A percentile compares a stretch with the other conserved stretches of the same genome.
Evolutionary conservation across 2,888 invertebrate species (phyloP).

Genomic region (Arctia plantaginis): DNA sequence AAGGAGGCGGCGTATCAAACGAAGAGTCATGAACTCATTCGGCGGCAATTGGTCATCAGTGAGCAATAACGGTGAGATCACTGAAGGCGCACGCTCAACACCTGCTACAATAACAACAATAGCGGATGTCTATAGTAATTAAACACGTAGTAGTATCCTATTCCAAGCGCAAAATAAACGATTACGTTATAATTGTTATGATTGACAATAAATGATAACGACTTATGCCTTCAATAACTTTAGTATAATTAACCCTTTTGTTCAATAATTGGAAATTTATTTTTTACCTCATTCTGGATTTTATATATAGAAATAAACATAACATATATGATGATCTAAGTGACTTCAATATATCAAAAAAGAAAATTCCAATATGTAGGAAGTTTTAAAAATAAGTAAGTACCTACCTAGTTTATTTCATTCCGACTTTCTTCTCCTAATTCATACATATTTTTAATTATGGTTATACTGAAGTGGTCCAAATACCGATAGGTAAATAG

Average conservation of each 20-base stretch:
- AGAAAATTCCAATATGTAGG: background rate
- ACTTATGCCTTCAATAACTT: constrained; percentile 18
- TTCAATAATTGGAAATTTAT: constrained; percentile 4
- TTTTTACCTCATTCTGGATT: constrained; percentile 4
- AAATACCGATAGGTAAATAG: background rate
- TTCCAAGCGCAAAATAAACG: constrained; percentile 53
- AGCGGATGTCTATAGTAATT: constrained; percentile 64
- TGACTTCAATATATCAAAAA: background rate
- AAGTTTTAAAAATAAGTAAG: background rate
- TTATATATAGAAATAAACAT: background rate
- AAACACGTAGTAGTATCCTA: constrained; percentile 49
- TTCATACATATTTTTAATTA: background rate
- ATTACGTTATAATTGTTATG: constrained; percentile 51
- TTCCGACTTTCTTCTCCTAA: background rate
- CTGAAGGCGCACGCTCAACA: constrained; percentile 64
- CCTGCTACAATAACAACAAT: constrained; percentile 59
- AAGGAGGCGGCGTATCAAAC: constrained; percentile 55
- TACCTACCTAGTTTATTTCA: background rate
- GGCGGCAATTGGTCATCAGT: constrained; percentile 75
- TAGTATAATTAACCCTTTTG: constrained; percentile 13
- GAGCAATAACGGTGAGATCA: constrained; percentile 83
- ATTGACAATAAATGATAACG: constrained; percentile 39
- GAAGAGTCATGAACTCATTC: constrained; percentile 70
- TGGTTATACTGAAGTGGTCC: background rate
- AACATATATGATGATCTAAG: background rate